phyloP scores from a whole-genome alignment of 2,797 vertebrate genomes.

The Nothura maculosa region DNA sequence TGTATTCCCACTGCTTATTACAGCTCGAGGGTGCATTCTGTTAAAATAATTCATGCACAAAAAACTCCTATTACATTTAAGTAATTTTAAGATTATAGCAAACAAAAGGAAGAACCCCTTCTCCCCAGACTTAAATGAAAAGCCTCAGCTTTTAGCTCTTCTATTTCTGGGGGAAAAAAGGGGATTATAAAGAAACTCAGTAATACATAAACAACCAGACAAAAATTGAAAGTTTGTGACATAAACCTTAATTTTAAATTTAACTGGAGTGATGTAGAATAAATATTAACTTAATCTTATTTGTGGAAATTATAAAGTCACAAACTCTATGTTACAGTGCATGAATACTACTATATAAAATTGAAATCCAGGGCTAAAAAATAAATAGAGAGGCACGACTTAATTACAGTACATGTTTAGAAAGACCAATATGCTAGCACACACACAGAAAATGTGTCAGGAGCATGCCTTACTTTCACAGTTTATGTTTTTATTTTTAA shows the following conservation, averaged over 20 bases:
- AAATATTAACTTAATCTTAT: fast-evolving
- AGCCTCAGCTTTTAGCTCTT: fast-evolving
- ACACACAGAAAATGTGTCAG: neutral
- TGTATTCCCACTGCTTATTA: slow-evolving; percentile 63
- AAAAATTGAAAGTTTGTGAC: neutral
- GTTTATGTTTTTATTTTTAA: neutral
- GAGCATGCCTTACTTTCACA: neutral
- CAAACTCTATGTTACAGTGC: neutral
- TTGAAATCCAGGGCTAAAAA: neutral
- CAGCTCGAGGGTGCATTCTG: slow-evolving; percentile 33
- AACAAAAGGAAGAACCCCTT: neutral
- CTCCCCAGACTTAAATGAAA: neutral
- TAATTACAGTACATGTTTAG: neutral
- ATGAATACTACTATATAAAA: neutral
- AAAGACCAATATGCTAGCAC: neutral
- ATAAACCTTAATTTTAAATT: fast-evolving
- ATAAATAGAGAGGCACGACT: neutral
- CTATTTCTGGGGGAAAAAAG: neutral
- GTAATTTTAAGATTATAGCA: neutral
- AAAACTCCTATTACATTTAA: slow-evolving; percentile 24
- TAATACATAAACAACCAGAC: fast-evolving
- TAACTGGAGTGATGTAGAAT: fast-evolving
- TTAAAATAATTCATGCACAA: slow-evolving; percentile 39
- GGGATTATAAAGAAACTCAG: too few relatives aligned
- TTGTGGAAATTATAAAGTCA: neutral